phyloP scores from a whole-genome alignment of 2,797 vertebrate species.

The Hybognathus amarus region DNA sequence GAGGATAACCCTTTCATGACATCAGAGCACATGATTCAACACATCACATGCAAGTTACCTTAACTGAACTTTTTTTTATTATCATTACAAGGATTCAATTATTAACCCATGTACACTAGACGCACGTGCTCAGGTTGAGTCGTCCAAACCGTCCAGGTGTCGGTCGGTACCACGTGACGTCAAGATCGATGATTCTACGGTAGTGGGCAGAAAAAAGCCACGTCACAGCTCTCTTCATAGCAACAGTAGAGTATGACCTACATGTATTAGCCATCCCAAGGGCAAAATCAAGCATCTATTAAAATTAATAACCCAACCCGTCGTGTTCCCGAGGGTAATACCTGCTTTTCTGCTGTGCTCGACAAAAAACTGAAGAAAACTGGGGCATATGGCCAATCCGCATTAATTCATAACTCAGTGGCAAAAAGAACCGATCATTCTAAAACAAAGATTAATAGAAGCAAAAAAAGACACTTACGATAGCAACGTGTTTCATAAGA shows the following conservation, averaged over 20 bases:
- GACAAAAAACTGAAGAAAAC: neutral
- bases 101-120: neutral
- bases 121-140: neutral
- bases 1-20: neutral
- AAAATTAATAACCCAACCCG: slow-evolving; percentile 49
- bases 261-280: slow-evolving; percentile 69
- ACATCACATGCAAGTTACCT: no score
- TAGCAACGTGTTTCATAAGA: neutral
- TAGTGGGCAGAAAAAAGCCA: slow-evolving; percentile 74
- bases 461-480: neutral
- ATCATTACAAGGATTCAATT: neutral
- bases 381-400: neutral
- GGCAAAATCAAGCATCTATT: slow-evolving; percentile 53
- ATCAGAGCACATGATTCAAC: neutral
- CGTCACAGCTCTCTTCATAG: slow-evolving; percentile 77
- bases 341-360: slow-evolving; percentile 25
- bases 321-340: slow-evolving; percentile 18
- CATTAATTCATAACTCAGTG: neutral
- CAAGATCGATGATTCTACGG: slow-evolving; percentile 67
- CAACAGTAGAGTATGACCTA: slow-evolving; percentile 76
- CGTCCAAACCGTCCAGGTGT: neutral
- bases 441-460: neutral
- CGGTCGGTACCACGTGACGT: slow-evolving; percentile 33
- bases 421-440: neutral
- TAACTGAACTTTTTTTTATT: neutral